These are phyloP conservation scores for Argentina silus DNA, from an alignment of 2,797 vertebrate genomes.

Conservation along the genomic window DNA sequence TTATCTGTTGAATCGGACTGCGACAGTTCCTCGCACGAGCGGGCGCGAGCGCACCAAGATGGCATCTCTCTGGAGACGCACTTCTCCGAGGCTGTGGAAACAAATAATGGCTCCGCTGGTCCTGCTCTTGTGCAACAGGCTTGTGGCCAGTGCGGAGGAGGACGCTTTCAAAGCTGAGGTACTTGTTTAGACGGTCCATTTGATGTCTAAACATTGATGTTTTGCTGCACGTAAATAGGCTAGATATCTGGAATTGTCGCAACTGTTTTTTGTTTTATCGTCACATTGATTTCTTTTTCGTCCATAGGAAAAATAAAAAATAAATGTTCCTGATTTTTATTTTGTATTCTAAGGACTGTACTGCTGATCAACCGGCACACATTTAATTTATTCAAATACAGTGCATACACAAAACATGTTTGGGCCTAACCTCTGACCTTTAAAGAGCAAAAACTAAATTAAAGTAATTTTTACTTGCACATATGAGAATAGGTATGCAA, in stretches of 20 bases:
- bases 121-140: constrained; percentile 41
- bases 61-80: constrained; percentile 35
- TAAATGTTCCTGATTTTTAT: no score
- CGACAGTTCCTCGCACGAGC: neutral
- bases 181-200: neutral
- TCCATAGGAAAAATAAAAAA: neutral
- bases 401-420: neutral
- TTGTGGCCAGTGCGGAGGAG: constrained; percentile 38
- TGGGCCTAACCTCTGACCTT: neutral
- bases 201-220: neutral
- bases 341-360: no score
- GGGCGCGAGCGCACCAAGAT: constrained; percentile 34
- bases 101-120: constrained; percentile 17
- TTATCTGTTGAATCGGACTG: neutral
- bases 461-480: neutral
- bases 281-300: neutral
- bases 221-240: neutral
- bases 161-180: constrained; percentile 67
- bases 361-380: no score
- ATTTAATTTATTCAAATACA: no score
- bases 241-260: neutral
- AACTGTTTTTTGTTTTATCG: neutral
- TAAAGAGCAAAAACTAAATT: neutral
- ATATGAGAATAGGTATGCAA: neutral
- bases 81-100: constrained; percentile 14